Base-by-base conservation (phyloP, 1,140 invertebrate genomes). In the Hycleus phaleratus region DNA sequence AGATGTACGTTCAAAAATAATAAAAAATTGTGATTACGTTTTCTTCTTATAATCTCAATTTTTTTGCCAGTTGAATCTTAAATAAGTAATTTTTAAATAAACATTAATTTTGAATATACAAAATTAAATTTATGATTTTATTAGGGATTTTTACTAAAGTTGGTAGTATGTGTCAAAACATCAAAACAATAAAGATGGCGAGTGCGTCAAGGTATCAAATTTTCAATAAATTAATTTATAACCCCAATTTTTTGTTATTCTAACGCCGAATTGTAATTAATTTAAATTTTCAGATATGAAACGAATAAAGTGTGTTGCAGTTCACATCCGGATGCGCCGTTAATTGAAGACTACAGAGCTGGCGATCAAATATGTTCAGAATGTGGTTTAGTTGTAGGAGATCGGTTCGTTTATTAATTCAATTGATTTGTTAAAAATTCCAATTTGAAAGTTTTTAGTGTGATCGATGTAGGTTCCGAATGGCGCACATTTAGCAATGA, bases 381-480 rank as follows among this genome's bases (percentile, higher is more conserved):
- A 79, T 99, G 97, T 82, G 97, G 97, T 12, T 81, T 98, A 46
- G 97, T 99, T 46, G 97, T 99, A 38, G 97, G 97, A 26, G 97
- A 99, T 77, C 87, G 95, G 91, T 94, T 32, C 4, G 32, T 32
- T 79, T 40, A 42, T 52, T 46, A 49, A 4, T 18, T 18, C 42
- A n/a, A 51, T 42, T 52, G 26, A 32, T 38, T 54, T 46, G 25
- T 32, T 47, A 40, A 43, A 48, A 53, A 40, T 38, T 42, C 40
- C 1, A 11, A 50, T 25, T 11, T 3, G n/a, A 45, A 9, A 32
- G 2, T 53, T 43, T 78, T 25, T 68, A 93, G 95, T 72, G 94
- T 99, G 0, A 95, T 99, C 64, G 97, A 99, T 80, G 97, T 99
- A n/a, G 96, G 97, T n/a, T 98, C 96, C n/a, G 97, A 99, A 77